These are phyloP conservation scores for Drosophila guanche DNA, from an alignment of 1,140 invertebrate genomes.

Conservation along the genomic window DNA sequence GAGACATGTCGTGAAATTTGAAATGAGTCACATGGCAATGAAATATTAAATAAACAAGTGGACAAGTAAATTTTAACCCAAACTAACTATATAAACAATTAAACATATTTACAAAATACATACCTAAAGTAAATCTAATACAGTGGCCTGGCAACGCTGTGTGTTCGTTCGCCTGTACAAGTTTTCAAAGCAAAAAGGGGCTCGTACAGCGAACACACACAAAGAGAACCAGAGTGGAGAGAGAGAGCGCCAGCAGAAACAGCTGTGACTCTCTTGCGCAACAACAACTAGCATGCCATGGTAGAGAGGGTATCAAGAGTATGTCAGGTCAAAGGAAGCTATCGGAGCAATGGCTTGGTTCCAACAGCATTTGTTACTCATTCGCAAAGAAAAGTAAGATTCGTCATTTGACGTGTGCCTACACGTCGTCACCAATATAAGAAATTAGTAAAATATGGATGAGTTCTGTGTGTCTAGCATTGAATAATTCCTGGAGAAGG, in stretches of 20 bases:
- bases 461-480: no score
- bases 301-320: conserved; percentile 22
- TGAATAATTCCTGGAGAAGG: no score
- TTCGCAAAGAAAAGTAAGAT: no score
- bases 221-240: conserved; percentile 21
- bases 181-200: conserved; percentile 78
- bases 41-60: neutral
- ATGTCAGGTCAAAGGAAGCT: neutral
- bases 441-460: no score
- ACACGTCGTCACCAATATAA: no score
- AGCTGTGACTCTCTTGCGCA: conserved; percentile 80
- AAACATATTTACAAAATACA: no score
- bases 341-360: no score
- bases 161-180: conserved; percentile 40
- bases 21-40: conserved; percentile 27
- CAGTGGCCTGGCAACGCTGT: conserved; percentile 54
- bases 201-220: conserved; percentile 62
- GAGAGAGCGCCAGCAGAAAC: conserved; percentile 45
- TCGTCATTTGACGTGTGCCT: no score
- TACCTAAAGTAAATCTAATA: no score
- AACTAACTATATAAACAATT: neutral
- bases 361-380: neutral
- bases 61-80: neutral
- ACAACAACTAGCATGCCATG: conserved; percentile 74
- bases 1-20: conserved; percentile 14